A percentile compares a stretch with the other conserved stretches of the same genome.
These are phyloP conservation scores for Channa maculata DNA, from an alignment of 2,113 vertebrate species.

Conservation along the genomic window DNA sequence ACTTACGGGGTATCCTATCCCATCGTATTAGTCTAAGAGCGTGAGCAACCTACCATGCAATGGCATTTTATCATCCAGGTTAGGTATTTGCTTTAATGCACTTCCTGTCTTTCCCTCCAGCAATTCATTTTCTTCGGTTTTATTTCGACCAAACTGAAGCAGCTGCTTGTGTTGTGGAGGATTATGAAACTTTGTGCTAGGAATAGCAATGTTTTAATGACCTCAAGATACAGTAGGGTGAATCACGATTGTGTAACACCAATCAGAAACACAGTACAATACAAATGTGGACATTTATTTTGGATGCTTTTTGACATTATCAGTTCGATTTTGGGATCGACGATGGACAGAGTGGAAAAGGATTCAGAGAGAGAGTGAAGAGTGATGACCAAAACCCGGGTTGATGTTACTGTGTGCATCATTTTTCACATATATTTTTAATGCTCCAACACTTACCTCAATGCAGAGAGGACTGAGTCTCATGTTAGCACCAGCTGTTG, in stretches of 20 bases:
- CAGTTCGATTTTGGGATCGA: slow-evolving; percentile 13
- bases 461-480: no score
- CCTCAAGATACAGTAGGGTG: slow-evolving; percentile 8
- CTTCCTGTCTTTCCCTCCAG: no score
- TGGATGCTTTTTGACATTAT: slow-evolving; percentile 5
- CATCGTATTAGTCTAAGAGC: no score
- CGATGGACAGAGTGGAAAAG: neutral
- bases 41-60: no score
- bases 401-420: no score
- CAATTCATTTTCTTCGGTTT: neutral
- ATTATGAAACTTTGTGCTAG: slow-evolving; percentile 17
- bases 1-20: no score
- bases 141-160: neutral
- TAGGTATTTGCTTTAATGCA: no score
- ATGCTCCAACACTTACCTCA: no score
- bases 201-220: slow-evolving; percentile 39
- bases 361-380: neutral
- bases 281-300: slow-evolving; percentile 16
- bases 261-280: slow-evolving; percentile 13
- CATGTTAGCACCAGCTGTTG: no score
- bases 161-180: neutral
- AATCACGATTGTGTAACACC: slow-evolving; percentile 42
- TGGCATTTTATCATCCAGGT: no score
- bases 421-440: no score
- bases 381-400: neutral